These are phyloP conservation scores for Babyrousa celebensis DNA, from an alignment of 2,797 vertebrate genomes.

Conservation along the genomic window DNA sequence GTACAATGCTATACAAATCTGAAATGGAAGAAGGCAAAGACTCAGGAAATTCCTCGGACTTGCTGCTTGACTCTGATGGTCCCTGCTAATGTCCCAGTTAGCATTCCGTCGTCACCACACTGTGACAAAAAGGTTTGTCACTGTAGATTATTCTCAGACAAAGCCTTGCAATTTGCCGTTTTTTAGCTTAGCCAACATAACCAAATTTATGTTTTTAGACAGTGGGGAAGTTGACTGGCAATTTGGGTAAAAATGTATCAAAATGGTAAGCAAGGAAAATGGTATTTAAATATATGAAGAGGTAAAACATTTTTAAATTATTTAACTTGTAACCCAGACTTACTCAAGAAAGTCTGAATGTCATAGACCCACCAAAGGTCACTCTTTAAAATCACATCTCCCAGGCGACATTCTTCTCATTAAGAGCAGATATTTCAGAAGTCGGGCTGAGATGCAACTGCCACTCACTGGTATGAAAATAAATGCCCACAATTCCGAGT, in stretches of 20 bases:
- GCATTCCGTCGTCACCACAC: fast-evolving
- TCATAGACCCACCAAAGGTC: background rate
- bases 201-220: background rate
- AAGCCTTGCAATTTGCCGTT: fast-evolving
- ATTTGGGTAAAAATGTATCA: background rate
- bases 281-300: background rate
- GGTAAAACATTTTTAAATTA: too few relatives aligned
- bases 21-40: background rate
- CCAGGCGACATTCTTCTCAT: background rate
- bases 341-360: background rate
- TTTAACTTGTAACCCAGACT: background rate
- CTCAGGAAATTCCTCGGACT: background rate
- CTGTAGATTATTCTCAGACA: fast-evolving
- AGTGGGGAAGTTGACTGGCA: background rate
- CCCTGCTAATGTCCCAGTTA: too few relatives aligned
- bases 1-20: background rate
- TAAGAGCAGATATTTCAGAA: background rate
- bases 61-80: too few relatives aligned
- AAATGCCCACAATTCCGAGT: background rate
- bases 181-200: background rate
- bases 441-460: too few relatives aligned
- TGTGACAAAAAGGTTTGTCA: too few relatives aligned
- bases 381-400: background rate
- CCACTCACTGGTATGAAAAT: background rate
- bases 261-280: background rate